Evolutionary conservation across 37 sponge, comb jelly and placozoan genomes (phyloP).

Genomic region (Cladorhizidae sp.): DNA sequence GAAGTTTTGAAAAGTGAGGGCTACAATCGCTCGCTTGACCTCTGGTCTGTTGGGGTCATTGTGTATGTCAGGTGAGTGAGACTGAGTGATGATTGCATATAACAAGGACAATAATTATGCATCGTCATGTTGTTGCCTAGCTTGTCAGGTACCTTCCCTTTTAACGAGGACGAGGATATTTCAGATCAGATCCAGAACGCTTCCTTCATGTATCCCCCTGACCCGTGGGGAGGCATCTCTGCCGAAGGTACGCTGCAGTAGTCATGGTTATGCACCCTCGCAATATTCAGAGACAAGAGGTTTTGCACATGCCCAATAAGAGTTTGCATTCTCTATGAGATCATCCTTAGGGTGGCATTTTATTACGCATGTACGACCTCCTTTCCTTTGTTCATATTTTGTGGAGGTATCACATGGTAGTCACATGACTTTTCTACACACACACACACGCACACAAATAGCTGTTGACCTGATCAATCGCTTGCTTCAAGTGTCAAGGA

Average conservation of each 20-base stretch:
- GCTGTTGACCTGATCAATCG: conserved; percentile 89
- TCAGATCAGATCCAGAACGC: conserved; percentile 97
- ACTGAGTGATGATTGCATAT: neutral
- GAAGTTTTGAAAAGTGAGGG: conserved; percentile 95
- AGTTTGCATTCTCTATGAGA: no score
- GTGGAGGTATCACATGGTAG: neutral
- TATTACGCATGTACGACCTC: no score
- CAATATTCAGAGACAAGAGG: no score
- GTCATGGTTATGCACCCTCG: no score
- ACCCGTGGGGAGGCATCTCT: conserved; percentile 92
- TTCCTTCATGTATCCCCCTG: conserved; percentile 97
- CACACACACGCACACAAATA: conserved; percentile 4
- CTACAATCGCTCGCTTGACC: conserved; percentile 91
- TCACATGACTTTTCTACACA: neutral
- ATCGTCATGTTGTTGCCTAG: conserved; percentile 32
- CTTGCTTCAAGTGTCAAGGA: conserved; percentile 83
- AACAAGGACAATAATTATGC: neutral
- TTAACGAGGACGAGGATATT: conserved; percentile 99
- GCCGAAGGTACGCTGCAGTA: conserved; percentile 58
- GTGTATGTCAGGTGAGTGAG: conserved; percentile 90
- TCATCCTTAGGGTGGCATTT: no score
- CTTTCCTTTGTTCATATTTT: neutral
- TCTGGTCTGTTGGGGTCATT: conserved; percentile 98
- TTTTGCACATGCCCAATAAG: no score
- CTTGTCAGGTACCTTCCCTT: conserved; percentile 98